Evolutionary conservation across 2,888 invertebrate genomes (phyloP), one percentile per base, ranked within the genome.

Genomic region (Sinelater perroti): DNA sequence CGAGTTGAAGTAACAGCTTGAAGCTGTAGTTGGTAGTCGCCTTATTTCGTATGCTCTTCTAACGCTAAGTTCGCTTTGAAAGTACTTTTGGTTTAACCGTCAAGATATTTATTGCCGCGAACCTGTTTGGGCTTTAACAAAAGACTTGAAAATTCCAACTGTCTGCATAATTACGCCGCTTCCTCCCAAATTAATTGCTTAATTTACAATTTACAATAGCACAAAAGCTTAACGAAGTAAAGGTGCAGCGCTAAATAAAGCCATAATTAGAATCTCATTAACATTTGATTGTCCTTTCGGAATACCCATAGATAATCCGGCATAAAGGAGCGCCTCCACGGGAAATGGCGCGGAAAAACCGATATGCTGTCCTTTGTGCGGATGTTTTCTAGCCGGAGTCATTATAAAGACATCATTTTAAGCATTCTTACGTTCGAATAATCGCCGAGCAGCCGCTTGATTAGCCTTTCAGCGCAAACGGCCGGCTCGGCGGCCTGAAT

Each of bases 251-350:
- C 31, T 47, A 40, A 53, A 59, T 50, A 54, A 35, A 50, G 38
- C 31, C 38, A 49, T 59, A 59, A 59, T 59, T 59, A 59, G 54
- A 55, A 50, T 59, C 51, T 55, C 54, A 55, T 59, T 59, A 59
- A 59, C 59, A 59, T 59, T 59, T 54, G 50, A 59, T 54, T 59
- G 59, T 55, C 59, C 59, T 59, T 59, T 50, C 36, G 42, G 57
- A 53, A 50, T 53, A 53, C 17, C 50, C 47, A 16, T 42, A 50
- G 54, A 59, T 59, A 59, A 59, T 55, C 50, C 30, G 16, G 42
- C 38, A 50, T 30, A 45, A 59, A 44, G 42, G 46, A 44, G 35
- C 26, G 42, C 45, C 50, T 55, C 51, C 30, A 51, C 18, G 44
- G 50, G 54, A 59, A 59, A 59, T 59, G 54, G 55, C 18, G 54